A percentile compares a stretch with the other conserved stretches of the same genome.
Evolutionary conservation across 2,113 vertebrate genomes (phyloP).

Genomic region (Toxotes jaculatrix): DNA sequence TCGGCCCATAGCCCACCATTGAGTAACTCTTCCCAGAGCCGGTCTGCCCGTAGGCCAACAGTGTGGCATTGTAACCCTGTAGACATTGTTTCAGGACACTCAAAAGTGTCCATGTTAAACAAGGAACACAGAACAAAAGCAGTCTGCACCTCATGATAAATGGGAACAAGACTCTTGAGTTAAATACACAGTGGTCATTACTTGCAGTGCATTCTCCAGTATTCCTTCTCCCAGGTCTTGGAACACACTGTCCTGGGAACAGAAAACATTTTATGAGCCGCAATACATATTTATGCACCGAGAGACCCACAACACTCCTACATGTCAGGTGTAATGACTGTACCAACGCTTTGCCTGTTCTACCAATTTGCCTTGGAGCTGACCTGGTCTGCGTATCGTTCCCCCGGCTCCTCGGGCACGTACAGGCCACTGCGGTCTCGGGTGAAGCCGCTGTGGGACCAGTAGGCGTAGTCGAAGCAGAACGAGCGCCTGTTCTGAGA

Average conservation of each 20-base stretch:
- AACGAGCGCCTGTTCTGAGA: constrained; percentile 80
- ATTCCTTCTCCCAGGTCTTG: constrained; percentile 85
- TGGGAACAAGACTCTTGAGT: too few relatives aligned
- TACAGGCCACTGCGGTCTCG: constrained; percentile 78
- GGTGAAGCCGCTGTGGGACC: constrained; percentile 86
- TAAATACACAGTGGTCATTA: constrained; percentile 14
- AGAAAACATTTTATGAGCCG: constrained; percentile 1
- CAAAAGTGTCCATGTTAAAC: neutral
- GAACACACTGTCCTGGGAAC: constrained; percentile 83
- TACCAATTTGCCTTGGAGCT: constrained; percentile 15
- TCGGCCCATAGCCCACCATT: constrained; percentile 87
- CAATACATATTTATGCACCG: neutral
- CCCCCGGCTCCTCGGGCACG: constrained; percentile 79
- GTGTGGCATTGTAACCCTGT: constrained; percentile 87
- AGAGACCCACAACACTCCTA: neutral
- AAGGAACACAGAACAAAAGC: too few relatives aligned
- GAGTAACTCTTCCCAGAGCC: constrained; percentile 91
- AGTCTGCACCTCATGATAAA: neutral
- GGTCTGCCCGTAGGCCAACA: constrained; percentile 88
- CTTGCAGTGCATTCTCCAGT: constrained; percentile 86
- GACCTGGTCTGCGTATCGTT: constrained; percentile 88
- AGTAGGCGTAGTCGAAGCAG: constrained; percentile 85
- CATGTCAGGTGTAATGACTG: neutral
- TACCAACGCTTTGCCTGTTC: neutral
- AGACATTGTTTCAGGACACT: constrained; percentile 39